phyloP scores from a whole-genome alignment of 2,113 vertebrate genomes.

The Cyprinus carpio region DNA sequence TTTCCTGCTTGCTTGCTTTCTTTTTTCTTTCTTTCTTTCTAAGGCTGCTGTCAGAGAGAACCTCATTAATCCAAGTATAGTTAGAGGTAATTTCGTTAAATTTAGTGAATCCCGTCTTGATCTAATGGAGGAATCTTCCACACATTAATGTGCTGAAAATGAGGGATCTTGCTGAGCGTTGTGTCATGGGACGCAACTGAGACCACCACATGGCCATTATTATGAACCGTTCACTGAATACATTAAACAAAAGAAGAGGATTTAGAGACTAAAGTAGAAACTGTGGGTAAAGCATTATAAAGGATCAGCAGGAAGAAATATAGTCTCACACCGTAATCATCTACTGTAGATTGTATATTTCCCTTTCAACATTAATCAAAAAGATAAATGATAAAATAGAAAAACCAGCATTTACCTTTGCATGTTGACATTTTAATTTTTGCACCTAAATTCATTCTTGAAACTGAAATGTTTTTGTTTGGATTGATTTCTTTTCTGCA shows the following conservation, averaged over 20 bases:
- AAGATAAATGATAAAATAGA: background rate
- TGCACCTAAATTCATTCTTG: background rate
- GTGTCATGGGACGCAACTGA: conserved; percentile 67
- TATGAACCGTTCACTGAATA: background rate
- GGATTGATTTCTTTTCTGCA: conserved; percentile 26
- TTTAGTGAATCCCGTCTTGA: conserved; percentile 61
- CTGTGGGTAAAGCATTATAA: conserved; percentile 1
- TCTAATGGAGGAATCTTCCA: conserved; percentile 69
- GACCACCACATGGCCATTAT: background rate
- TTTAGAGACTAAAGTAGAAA: background rate
- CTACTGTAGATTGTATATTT: background rate
- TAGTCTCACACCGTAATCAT: background rate
- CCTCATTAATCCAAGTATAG: conserved; percentile 16
- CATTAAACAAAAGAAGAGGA: conserved; percentile 45
- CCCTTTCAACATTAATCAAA: background rate
- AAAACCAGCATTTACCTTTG: background rate
- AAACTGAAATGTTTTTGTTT: conserved; percentile 25
- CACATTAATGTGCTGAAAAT: conserved; percentile 64
- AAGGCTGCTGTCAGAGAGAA: background rate
- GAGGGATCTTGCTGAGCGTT: conserved; percentile 71
- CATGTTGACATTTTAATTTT: background rate
- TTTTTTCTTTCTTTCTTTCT: background rate
- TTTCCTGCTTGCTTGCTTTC: background rate
- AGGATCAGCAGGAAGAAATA: background rate
- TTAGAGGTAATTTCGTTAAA: conserved; percentile 35